phyloP scores from a whole-genome alignment of 2,113 vertebrate species.

The Megaceryle maxima region DNA sequence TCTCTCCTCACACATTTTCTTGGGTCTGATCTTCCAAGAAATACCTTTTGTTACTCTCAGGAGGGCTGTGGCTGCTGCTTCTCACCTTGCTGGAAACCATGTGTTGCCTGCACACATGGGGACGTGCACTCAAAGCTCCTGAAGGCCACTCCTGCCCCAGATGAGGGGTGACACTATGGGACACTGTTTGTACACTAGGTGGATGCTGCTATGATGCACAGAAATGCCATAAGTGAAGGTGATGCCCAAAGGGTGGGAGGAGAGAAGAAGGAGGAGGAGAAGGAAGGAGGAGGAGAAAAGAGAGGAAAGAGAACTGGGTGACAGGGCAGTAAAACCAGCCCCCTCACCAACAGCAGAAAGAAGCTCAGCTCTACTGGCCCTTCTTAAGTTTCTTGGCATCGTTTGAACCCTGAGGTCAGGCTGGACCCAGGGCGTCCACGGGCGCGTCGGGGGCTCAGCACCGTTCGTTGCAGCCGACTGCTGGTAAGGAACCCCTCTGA shows the following conservation, averaged over 20 bases:
- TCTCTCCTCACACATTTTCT: not conserved
- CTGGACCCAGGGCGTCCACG: not conserved
- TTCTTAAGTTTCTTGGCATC: not conserved
- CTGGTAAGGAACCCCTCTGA: not conserved
- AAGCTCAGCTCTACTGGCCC: not conserved
- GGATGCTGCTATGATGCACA: not conserved
- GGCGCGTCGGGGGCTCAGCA: accelerated
- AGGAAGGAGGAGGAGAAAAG: no score
- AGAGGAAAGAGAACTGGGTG: not conserved
- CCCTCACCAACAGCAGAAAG: not conserved
- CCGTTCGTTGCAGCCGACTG: not conserved
- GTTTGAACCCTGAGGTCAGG: not conserved
- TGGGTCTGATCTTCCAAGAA: not conserved
- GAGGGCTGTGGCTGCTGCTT: not conserved
- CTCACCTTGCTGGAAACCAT: not conserved
- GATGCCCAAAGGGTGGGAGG: not conserved
- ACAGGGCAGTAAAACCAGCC: not conserved
- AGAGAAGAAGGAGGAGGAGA: not conserved
- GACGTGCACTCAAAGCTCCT: not conserved
- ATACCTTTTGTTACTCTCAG: not conserved
- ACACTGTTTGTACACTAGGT: accelerated
- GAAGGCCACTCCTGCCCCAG: no score
- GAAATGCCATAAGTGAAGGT: not conserved
- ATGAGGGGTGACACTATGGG: not conserved
- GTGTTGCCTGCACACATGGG: accelerated